Evolutionary conservation across 2,797 vertebrate species (phyloP).

Genomic region (Heliangelus exortis): DNA sequence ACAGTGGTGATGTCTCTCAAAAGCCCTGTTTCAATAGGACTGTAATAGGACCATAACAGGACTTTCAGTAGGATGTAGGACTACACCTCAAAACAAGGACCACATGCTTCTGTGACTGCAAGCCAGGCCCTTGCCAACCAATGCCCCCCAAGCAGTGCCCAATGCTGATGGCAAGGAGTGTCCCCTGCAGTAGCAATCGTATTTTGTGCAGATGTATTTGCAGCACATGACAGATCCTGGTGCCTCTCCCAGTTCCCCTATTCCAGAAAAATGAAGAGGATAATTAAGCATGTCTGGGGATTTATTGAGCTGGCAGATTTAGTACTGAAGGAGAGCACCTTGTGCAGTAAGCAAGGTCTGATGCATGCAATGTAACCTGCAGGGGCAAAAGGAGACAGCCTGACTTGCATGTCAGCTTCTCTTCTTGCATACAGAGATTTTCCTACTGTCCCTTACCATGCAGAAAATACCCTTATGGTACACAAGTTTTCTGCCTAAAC

Average conservation of each 20-base stretch:
- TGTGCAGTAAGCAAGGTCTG: conserved; percentile 11
- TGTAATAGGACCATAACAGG: neutral
- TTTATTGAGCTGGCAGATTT: conserved; percentile 77
- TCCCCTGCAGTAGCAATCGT: conserved; percentile 13
- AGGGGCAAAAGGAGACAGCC: neutral
- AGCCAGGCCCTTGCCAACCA: neutral
- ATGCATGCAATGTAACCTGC: neutral
- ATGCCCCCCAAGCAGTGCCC: neutral
- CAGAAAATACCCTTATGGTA: neutral
- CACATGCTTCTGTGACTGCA: neutral
- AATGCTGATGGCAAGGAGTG: neutral
- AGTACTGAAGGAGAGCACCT: conserved; percentile 40
- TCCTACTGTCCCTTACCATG: neutral
- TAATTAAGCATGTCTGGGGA: conserved; percentile 78
- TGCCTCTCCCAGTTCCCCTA: conserved; percentile 60
- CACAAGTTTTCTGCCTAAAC: neutral
- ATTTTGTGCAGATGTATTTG: conserved; percentile 62
- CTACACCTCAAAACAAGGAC: neutral
- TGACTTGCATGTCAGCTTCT: neutral
- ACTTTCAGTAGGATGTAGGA: neutral
- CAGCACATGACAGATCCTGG: conserved; percentile 43
- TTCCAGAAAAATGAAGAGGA: conserved; percentile 64
- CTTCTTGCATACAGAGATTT: neutral
- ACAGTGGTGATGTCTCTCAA: neutral
- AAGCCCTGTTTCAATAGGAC: neutral